These are phyloP conservation scores for Mechanitis mazaeus DNA, from an alignment of 2,888 invertebrate species.

Conservation along the genomic window DNA sequence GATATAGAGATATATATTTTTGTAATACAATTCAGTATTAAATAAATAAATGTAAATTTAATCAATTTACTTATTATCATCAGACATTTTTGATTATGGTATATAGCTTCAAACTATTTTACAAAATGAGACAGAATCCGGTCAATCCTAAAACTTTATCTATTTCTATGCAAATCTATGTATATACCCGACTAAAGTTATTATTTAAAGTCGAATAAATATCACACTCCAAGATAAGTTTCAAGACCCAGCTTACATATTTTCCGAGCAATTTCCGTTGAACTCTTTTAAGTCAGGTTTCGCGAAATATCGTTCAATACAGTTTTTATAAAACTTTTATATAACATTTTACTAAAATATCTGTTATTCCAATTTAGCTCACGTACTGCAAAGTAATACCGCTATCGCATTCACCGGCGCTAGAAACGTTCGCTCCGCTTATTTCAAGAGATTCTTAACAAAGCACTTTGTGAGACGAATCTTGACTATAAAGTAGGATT, in stretches of 20 bases:
- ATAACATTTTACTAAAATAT: neutral
- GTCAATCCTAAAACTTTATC: conserved; percentile 45
- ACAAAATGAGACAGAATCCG: conserved; percentile 39
- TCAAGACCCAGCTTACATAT: conserved; percentile 13
- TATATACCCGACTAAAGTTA: conserved; percentile 32
- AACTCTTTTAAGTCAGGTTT: conserved; percentile 7
- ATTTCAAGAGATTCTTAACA: conserved; percentile 16
- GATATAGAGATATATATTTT: no score
- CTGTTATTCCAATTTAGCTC: conserved; percentile 3
- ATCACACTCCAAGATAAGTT: conserved; percentile 26
- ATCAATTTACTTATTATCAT: neutral
- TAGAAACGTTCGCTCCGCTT: conserved; percentile 14
- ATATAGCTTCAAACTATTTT: conserved; percentile 42
- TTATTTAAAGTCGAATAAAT: conserved; percentile 37
- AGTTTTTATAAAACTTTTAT: neutral
- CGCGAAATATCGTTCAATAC: conserved; percentile 1
- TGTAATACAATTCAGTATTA: no score
- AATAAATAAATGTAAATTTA: neutral
- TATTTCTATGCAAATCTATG: conserved; percentile 54
- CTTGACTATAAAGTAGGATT: neutral
- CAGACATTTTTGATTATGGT: neutral
- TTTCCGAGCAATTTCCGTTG: conserved; percentile 15
- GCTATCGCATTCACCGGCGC: conserved; percentile 1
- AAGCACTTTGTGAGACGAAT: conserved; percentile 2
- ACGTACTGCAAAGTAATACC: conserved; percentile 3